Percentiles rank a stretch among this genome's conserved stretches.
Evolutionary conservation across 1,140 invertebrate genomes (phyloP).

Genomic region (Steinernema khuongi): DNA sequence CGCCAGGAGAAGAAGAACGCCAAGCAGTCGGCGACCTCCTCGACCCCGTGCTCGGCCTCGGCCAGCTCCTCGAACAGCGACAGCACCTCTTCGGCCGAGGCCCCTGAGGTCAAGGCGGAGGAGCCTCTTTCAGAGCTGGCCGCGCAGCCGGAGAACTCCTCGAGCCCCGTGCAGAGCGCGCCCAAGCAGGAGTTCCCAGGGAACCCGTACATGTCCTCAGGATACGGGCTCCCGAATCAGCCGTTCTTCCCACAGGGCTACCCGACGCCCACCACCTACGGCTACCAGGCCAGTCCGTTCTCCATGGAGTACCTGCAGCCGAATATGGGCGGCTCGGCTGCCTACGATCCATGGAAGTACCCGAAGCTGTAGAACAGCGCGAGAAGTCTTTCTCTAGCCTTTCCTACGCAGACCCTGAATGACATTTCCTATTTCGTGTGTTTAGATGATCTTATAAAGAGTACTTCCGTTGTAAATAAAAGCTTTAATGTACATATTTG

Average conservation of each 20-base stretch:
- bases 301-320: slow-evolving; percentile 18
- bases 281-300: slow-evolving; percentile 7
- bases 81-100: background rate
- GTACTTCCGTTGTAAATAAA: slow-evolving; percentile 2
- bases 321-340: background rate
- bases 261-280: slow-evolving; percentile 13
- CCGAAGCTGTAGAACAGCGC: background rate
- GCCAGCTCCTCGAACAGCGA: slow-evolving; percentile 1
- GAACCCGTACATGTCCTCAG: background rate
- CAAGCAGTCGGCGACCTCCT: slow-evolving; percentile 51
- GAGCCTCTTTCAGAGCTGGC: background rate
- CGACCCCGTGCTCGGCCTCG: background rate
- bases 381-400: background rate
- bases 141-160: background rate
- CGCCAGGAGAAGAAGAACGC: slow-evolving; percentile 75
- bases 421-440: background rate
- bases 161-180: background rate
- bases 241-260: slow-evolving; percentile 18
- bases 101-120: slow-evolving; percentile 19
- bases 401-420: background rate
- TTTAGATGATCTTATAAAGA: slow-evolving; percentile 1
- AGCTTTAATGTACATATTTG: slow-evolving; percentile 13
- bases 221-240: background rate
- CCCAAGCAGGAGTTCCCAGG: slow-evolving; percentile 14
- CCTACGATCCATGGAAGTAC: slow-evolving; percentile 26